Evolutionary conservation across 2,888 invertebrate genomes (phyloP).

Genomic region (Lasioglossum morio): DNA sequence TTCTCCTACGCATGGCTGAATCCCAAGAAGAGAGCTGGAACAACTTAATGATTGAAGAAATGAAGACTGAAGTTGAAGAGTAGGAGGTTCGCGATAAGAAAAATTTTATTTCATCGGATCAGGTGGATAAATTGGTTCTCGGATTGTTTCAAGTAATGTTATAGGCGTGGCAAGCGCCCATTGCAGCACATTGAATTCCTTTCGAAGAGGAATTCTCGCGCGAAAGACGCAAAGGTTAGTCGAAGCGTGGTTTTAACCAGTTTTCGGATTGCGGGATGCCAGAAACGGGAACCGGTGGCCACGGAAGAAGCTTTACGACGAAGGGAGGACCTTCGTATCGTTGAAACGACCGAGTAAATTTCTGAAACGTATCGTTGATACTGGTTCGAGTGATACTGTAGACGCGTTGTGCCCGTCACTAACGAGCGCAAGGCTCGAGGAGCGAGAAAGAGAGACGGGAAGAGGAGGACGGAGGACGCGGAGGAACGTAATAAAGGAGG

Average conservation of each 20-base stretch:
- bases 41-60: neutral
- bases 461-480: conserved; percentile 46
- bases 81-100: neutral
- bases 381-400: neutral
- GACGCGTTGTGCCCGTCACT: conserved; percentile 31
- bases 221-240: neutral
- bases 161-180: neutral
- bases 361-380: neutral
- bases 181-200: neutral
- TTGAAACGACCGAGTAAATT: neutral
- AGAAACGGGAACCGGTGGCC: neutral
- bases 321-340: neutral
- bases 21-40: neutral
- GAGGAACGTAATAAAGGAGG: conserved; percentile 73
- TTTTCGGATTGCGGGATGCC: neutral
- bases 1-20: no score
- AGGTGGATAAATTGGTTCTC: neutral
- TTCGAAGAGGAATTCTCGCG: neutral
- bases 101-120: neutral
- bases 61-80: neutral
- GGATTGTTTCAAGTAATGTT: neutral
- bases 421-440: conserved; percentile 34
- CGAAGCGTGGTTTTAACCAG: neutral
- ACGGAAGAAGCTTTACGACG: neutral
- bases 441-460: conserved; percentile 46